A percentile compares a stretch with the other conserved stretches of the same genome.
Conservation (phyloP, 1,140 invertebrate genomes). For the Formica exsecta region DNA sequence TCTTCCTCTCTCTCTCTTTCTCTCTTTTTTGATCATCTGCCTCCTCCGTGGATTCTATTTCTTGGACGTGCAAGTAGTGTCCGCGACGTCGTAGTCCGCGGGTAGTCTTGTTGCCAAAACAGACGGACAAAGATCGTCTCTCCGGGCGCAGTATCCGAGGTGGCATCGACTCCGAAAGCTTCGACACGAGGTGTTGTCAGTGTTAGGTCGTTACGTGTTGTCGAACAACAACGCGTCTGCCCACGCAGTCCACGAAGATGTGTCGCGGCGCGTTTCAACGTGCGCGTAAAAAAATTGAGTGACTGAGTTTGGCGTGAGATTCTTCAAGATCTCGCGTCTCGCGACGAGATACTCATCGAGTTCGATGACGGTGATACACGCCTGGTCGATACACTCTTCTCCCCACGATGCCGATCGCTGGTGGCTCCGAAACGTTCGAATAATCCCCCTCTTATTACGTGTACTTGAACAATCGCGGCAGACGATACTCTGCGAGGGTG, state of each 20-base stretch:
- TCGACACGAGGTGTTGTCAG: constrained; percentile 18
- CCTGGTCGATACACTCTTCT: background rate
- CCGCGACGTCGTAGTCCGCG: constrained; percentile 21
- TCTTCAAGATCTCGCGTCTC: background rate
- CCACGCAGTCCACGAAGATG: constrained; percentile 69
- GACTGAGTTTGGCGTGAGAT: background rate
- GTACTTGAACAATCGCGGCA: background rate
- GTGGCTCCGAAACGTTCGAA: background rate
- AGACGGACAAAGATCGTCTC: background rate
- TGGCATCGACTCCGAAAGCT: constrained; percentile 24
- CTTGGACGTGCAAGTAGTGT: constrained; percentile 35
- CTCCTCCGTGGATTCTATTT: background rate
- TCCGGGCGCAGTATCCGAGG: background rate
- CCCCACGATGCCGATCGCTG: constrained; percentile 24
- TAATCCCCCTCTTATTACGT: background rate
- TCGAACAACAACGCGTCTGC: constrained; percentile 4
- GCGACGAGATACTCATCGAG: too few relatives aligned
- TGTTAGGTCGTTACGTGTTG: background rate
- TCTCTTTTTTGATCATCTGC: constrained; percentile 13
- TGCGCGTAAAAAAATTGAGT: constrained; percentile 75
- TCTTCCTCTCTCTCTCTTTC: constrained; percentile 8
- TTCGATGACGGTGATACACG: background rate
- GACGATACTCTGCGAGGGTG: background rate
- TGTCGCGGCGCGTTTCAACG: constrained; percentile 72
- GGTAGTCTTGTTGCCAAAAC: constrained; percentile 2